Base-by-base conservation (phyloP, 2,888 invertebrate genomes). In the Acanthoscelides obtectus region DNA sequence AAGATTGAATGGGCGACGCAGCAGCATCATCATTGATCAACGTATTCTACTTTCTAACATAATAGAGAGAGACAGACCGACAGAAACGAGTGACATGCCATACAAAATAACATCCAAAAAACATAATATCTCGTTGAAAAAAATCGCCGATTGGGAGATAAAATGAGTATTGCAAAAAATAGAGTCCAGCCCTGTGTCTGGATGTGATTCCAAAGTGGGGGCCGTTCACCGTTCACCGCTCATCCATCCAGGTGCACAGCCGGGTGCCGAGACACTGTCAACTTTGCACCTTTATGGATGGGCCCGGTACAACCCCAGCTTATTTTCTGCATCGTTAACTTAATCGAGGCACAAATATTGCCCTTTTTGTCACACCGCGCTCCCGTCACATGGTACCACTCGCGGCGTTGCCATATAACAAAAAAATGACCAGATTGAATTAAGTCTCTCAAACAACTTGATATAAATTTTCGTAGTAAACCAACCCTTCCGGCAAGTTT, bases 271-370 rank as follows among this genome's bases (percentile, higher is more conserved):
- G 79, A 80, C 79, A 77, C 79, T 78, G 78, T 77, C 76, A 79
- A 80, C 79, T 80, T 80, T 80, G 80, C 81, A 81, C 81, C 80
- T 81, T 81, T 81, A 82, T 82, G 80, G 79, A 79, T 77, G 78
- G 75, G n/a, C n/a, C n/a, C n/a, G n/a, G 74, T 77, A 77, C 78
- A 79, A 81, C 83, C 83, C 82, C 80, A 80, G 79, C 83, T 84
- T 79, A 85, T 85, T 84, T 84, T 85, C 84, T 83, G 83, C 85
- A 80, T 83, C 81, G 81, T 80, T 83, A 82, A 83, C 80, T 83
- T 81, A 81, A 80, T 78, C 80, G 77, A 76, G 77, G 74, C 75
- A 76, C 75, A 73, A 76, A 76, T 76, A 75, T 73, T 70, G 73
- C 72, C 73, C 76, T 72, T 75, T 77, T 73, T 66, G 66, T 45